Base-by-base conservation (phyloP, 2,797 vertebrate genomes). In the Nannoperca obscura region DNA sequence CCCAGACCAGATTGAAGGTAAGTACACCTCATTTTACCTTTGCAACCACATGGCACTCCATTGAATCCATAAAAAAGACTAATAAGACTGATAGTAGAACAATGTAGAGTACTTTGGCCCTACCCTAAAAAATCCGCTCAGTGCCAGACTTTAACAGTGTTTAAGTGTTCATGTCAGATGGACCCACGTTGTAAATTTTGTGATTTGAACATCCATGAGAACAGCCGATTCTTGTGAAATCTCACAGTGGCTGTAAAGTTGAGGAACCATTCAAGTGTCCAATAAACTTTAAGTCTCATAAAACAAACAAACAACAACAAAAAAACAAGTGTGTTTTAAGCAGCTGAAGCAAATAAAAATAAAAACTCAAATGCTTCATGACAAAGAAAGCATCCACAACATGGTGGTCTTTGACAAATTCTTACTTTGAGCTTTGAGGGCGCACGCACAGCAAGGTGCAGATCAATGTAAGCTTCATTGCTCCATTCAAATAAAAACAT, bases 1-100 rank as follows among this genome's bases (percentile, higher is more conserved):
- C 67, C 55, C 89, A 83, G 95, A 96, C 91, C 95, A 95, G 93
- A 52, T 95, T 82, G 95, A 96, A 1, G 94, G 95, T 95, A 81
- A 91, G 93, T 82, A 80, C 57, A 70, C 3, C n/a, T 65, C 3
- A 64, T 61, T 73, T 65, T 40, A 60, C 52, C 30, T 17, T 60
- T 81, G 6, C 17, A 62, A 10, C 19, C 49, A 74, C 30, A 27
- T 67, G 40, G 61, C 65, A 65, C 52, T 46, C 20, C 34, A 80
- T 9, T 38, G n/a, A 74, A 34, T 7, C 22, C 13, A 49, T 32
- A 22, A 69, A 9, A 32, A 46, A 63, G 34, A 30, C 0, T 14
- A 3, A 38, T 20, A 54, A 2, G 6, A 44, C 14, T 57, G 5
- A 60, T 17, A 27, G 20, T 40, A 2, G 59, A 42, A n/a, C 30